phyloP scores from a whole-genome alignment of 2,113 vertebrate genomes.

The Apistogramma diplotaenia region DNA sequence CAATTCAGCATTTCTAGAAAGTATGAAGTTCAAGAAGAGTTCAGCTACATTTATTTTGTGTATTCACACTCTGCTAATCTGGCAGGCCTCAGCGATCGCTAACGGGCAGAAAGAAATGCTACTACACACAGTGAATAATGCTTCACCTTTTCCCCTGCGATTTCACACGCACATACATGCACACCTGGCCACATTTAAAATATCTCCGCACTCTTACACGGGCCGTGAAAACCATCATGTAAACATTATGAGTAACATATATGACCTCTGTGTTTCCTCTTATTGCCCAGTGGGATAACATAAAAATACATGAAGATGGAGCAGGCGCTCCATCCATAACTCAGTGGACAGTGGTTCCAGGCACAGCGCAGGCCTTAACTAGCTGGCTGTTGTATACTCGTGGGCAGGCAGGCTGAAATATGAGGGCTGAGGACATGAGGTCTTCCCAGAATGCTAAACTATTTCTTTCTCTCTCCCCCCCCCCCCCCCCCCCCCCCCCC shows the following conservation, averaged over 20 bases:
- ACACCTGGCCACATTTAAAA: not conserved
- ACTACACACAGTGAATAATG: not conserved
- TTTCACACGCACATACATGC: not conserved
- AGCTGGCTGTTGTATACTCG: constrained; percentile 67
- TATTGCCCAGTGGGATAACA: constrained; percentile 46
- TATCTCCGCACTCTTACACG: not conserved
- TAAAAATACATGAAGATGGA: constrained; percentile 64
- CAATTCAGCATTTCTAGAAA: constrained; percentile 36
- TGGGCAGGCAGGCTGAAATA: constrained; percentile 74
- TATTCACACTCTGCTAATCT: constrained; percentile 17
- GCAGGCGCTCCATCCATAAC: constrained; percentile 64
- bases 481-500: no score
- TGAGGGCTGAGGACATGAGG: constrained; percentile 61
- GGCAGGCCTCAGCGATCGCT: not conserved
- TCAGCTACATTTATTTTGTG: constrained; percentile 37
- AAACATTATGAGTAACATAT: constrained; percentile 56
- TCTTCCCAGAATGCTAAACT: constrained; percentile 73
- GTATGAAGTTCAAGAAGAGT: constrained; percentile 37
- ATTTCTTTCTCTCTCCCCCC: not conserved
- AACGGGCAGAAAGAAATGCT: not conserved
- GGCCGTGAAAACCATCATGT: constrained; percentile 44
- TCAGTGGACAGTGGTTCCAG: constrained; percentile 60
- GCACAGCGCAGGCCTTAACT: constrained; percentile 60
- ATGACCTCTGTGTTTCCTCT: constrained; percentile 54
- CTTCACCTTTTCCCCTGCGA: not conserved